Evolutionary conservation across 2,113 vertebrate genomes (phyloP), one percentile per base, ranked within the genome.

Genomic region (Oncorhynchus masou): DNA sequence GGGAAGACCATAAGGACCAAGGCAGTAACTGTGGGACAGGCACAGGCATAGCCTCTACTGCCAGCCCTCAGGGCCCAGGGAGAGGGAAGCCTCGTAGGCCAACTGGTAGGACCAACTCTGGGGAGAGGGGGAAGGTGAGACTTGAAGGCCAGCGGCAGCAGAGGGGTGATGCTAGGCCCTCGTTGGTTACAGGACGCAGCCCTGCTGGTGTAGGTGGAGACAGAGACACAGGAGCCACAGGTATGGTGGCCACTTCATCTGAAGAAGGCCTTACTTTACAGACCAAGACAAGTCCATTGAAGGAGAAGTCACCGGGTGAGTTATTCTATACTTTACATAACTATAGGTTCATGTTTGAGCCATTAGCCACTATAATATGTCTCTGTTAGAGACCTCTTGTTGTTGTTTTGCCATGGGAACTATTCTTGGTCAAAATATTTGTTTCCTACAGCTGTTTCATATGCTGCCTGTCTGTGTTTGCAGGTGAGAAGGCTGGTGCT

Each of bases 51-150:
- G 89, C 92, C 59, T 54, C 9, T 45, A 85, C 88, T 0, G 92
- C 93, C 70, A 87, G 79, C 0, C 31, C 93, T 76, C 94, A 93
- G 86, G 95, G 97, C 81, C 92, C 90, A 79, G 94, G 93, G 89
- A 90, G 92, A 76, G 92, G 91, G 65, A 95, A 94, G 88, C 60
- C 88, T 69, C 94, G 94, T 91, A 95, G 93, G 81, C 79, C 91
- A 57, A 89, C 89, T 0, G 92, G 91, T 48, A 91, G 92, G 75
- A 88, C 85, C 0, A 88, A 87, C 70, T 91, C 92, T 8, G 90
- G 86, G 39, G 92, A 94, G 72, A 84, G 90, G 64, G 88, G 77
- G 3, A 91, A 80, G 75, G 77, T 13, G 25, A 19, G 59, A 62
- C 74, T 73, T 2, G 74, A 59, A 66, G 74, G 76, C 1, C 80